Conservation (phyloP, 1,140 invertebrate species). For the Adelges cooleyi region DNA sequence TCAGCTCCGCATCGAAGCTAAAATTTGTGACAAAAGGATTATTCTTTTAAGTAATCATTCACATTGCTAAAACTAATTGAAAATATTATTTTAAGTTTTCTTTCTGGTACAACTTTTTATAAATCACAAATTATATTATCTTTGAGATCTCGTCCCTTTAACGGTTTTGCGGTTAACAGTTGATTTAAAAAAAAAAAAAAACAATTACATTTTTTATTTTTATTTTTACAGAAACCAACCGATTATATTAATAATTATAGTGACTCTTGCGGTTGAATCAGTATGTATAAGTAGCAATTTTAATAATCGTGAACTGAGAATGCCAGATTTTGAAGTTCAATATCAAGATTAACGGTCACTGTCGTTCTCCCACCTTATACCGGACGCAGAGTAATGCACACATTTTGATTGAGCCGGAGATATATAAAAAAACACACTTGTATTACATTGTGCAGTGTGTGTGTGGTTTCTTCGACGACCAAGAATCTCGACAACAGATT, state of each 20-base stretch:
- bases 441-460: background rate
- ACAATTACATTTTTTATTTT: background rate
- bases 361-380: background rate
- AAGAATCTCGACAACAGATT: background rate
- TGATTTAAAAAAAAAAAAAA: background rate
- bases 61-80: background rate
- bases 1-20: no score
- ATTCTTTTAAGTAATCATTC: background rate
- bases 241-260: background rate
- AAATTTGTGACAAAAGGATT: background rate
- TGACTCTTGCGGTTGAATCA: background rate
- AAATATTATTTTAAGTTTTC: background rate
- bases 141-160: background rate
- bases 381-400: no score
- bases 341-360: background rate
- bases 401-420: background rate
- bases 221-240: background rate
- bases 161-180: background rate
- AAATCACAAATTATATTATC: no score
- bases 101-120: no score
- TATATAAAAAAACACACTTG: background rate
- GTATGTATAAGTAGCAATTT: background rate
- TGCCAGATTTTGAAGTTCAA: constrained; percentile 3
- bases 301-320: background rate
- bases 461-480: constrained; percentile 2